phyloP scores from a whole-genome alignment of 2,888 invertebrate genomes.

The Willowsia nigromaculata region DNA sequence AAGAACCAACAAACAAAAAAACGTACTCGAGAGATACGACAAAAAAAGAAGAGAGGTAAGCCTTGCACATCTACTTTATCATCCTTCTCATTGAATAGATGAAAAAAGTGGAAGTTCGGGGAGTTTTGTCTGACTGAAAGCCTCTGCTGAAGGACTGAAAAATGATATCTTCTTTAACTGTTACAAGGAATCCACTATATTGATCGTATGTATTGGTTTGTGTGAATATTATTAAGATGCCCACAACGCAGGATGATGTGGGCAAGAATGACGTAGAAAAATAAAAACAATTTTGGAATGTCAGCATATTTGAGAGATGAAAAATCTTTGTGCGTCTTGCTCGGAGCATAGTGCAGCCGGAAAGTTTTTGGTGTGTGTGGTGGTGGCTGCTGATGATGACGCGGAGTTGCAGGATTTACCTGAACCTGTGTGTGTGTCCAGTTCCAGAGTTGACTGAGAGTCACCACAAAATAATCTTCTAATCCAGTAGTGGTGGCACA shows the following conservation, averaged over 20 bases:
- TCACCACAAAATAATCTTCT: neutral
- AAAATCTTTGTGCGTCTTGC: slow-evolving; percentile 62
- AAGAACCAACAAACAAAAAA: slow-evolving; percentile 41
- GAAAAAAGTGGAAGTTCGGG: slow-evolving; percentile 60
- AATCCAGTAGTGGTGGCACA: neutral
- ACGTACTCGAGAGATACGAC: neutral
- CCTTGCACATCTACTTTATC: slow-evolving; percentile 29
- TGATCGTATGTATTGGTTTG: neutral
- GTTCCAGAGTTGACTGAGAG: neutral
- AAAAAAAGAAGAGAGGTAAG: neutral
- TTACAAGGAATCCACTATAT: slow-evolving; percentile 14
- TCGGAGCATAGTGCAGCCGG: slow-evolving; percentile 23
- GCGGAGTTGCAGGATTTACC: neutral
- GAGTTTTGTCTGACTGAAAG: slow-evolving; percentile 50
- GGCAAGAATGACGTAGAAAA: slow-evolving; percentile 60
- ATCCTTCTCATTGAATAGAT: slow-evolving; percentile 26
- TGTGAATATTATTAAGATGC: neutral
- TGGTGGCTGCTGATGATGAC: neutral
- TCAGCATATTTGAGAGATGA: slow-evolving; percentile 69
- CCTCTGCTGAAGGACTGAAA: slow-evolving; percentile 46
- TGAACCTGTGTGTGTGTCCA: slow-evolving; percentile 45
- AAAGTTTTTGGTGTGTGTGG: neutral
- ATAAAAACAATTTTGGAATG: slow-evolving; percentile 70
- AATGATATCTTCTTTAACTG: slow-evolving; percentile 68
- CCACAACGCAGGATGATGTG: neutral